Evolutionary conservation across 2,888 invertebrate genomes (phyloP), one percentile per base, ranked within the genome.

Genomic region (Scaptomyza reducta): DNA sequence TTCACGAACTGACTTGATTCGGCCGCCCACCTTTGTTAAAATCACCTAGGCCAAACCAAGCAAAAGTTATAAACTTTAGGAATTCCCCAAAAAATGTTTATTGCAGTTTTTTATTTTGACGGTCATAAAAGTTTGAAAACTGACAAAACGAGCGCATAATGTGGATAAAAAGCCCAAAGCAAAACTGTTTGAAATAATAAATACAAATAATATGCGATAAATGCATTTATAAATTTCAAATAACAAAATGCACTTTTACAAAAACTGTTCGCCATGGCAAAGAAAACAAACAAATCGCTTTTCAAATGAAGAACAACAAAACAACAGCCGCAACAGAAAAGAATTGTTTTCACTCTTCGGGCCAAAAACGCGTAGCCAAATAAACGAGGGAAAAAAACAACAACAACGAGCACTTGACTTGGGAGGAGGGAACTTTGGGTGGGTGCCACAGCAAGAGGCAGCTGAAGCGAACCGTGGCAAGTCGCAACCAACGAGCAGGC

Each of bases 201-300:
- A 67, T 66, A 74, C 47, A 77, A 55, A 59, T 61, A 44, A 63
- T 60, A 51, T 59, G 76, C 66, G 40, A 50, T 71, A 61, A 72
- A 72, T 74, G 77, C 73, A 74, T 85, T 82, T 82, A 71, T 64
- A 57, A 70, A 77, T 74, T 77, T 74, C 78, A 72, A 40, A 77
- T 70, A 87, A 74, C 79, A 76, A 84, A 82, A 79, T 82, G 79
- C 87, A 82, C 87, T 81, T 83, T 86, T 68, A 65, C 61, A 50
- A 50, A 50, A 42, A 58, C 62, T 59, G 59, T 55, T 66, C 22
- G 42, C 14, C 47, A 42, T 42, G n/a, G 47, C 41, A 47, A 62
- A 65, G 31, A 79, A 75, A 87, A 87, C 85, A 83, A 83, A 83
- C 81, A 82, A 81, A 87, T 74, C 73, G 73, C 61, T 68, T 72